phyloP scores from a whole-genome alignment of 2,888 invertebrate genomes.

The Hemistola chrysoprasaria region DNA sequence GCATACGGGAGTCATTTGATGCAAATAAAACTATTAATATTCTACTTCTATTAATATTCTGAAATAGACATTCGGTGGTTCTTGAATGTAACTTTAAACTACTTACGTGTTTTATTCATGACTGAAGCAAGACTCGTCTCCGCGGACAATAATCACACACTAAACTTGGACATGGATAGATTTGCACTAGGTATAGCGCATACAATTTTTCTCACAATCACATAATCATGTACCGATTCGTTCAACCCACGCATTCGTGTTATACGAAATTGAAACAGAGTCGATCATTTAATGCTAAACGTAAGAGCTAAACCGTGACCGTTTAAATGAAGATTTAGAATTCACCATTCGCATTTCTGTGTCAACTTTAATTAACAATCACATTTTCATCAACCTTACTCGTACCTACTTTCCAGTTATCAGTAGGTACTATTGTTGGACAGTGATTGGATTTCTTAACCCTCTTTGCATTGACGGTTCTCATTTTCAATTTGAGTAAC shows the following conservation, averaged over 20 bases:
- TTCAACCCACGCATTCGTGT: constrained; percentile 77
- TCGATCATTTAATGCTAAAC: constrained; percentile 80
- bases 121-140: constrained; percentile 53
- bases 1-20: constrained; percentile 36
- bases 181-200: constrained; percentile 55
- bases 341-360: constrained; percentile 76
- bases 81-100: constrained; percentile 25
- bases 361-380: constrained; percentile 81
- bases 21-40: constrained; percentile 16
- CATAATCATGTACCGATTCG: constrained; percentile 77
- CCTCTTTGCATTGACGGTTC: constrained; percentile 54
- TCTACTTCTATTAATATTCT: constrained; percentile 30
- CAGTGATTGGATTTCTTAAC: constrained; percentile 70
- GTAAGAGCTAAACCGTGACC: constrained; percentile 76
- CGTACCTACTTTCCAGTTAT: constrained; percentile 64
- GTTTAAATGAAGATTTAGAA: constrained; percentile 78
- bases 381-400: constrained; percentile 72
- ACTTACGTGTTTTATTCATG: constrained; percentile 79
- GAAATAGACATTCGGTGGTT: constrained; percentile 26
- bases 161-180: constrained; percentile 62
- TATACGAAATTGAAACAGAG: constrained; percentile 80
- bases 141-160: constrained; percentile 66
- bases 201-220: constrained; percentile 78
- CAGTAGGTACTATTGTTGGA: constrained; percentile 55
- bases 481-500: constrained; percentile 56